Base-by-base conservation (phyloP, 2,888 invertebrate species). In the Drosophila suboccidentalis region DNA sequence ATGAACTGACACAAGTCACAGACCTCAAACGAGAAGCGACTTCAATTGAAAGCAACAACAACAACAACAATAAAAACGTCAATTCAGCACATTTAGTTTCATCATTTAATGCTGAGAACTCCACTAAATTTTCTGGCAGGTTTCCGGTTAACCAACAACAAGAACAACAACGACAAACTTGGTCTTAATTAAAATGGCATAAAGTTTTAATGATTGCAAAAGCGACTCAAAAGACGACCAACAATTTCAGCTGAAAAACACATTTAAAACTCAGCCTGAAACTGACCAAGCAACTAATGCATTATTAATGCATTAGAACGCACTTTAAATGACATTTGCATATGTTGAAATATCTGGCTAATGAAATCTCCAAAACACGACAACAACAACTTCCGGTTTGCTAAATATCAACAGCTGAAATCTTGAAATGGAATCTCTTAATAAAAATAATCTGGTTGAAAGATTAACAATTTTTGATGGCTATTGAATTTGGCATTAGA, bases 1-100 rank as follows among this genome's bases (percentile, higher is more conserved):
- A 64, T 72, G 75, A 81, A 75, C 79, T 84, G 87, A 71, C 84
- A 84, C 75, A 87, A 85, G 87, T 85, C 85, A 86, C 50, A 82
- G 83, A 85, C 89, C 85, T 78, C 75, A 10, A 10, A 22, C 67
- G 47, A 54, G 41, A 50, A 59, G 54, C 62, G 46, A 77, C 71
- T 71, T 79, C 67, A 79, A 77, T 77, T 77, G 74, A 77, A 78
- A 63, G 19, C 66, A 39, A 11, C 49, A 62, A 53, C 50, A 60
- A 46, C 51, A 29, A 62, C 51, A 62, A 47, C 17, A 57, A 71
- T 13, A 49, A 51, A 36, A 43, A 49, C 44, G 63, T 51, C 77
- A 68, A 76, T 68, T 80, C 78, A 84, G 87, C 80, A 82, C 68
- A 22, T 22, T 80, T 85, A 32, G 46, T 55, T 34, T 64, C 61